Evolutionary conservation across 1,140 invertebrate species (phyloP), one percentile per base, ranked within the genome.

Genomic region (Cydia splendana): DNA sequence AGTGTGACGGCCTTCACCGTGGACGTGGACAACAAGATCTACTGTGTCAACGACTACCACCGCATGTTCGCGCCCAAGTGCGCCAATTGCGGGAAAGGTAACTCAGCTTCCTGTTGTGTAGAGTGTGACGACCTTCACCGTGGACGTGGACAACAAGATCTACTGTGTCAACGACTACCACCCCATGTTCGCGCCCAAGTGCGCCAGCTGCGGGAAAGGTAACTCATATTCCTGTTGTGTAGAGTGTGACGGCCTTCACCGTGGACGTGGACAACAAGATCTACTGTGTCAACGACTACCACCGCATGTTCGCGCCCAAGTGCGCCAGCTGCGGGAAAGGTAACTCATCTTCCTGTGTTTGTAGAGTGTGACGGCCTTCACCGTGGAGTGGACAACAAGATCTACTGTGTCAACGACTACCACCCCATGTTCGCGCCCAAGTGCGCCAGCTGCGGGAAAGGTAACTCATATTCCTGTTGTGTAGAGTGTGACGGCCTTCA

Each of bases 111-210:
- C 2, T 15, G 12, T 13, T 15, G 1, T 53, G 12, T 53, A 30
- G 98, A 99, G 88, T 99, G 98, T 92, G 99, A 99, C 91, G 98
- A 98, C 34, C 12, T 99, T 99, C 87, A 99, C 99, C 0, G 97
- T 99, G 10, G 98, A 99, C 91, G 97, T 98, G 30, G 98, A 99
- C 86, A 99, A 99, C 92, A 99, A 99, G 94, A 99, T 99, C 78
- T 99, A 99, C 89, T 99, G 99, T 93, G 98, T 99, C 28, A 97
- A 98, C 87, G 99, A 99, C 93, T 99, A 99, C 91, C 98, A 99
- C 93, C 96, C 98, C 89, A 98, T 99, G 95, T 99, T 98, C 95
- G 98, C 98, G 28, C 98, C 98, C 0, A 99, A 99, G 93, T 99
- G 99, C 94, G 98, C 98, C 48, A 97, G 98, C 77, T 99, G 98